phyloP scores from a whole-genome alignment of 2,113 vertebrate genomes.

The Chrysochloris asiatica region DNA sequence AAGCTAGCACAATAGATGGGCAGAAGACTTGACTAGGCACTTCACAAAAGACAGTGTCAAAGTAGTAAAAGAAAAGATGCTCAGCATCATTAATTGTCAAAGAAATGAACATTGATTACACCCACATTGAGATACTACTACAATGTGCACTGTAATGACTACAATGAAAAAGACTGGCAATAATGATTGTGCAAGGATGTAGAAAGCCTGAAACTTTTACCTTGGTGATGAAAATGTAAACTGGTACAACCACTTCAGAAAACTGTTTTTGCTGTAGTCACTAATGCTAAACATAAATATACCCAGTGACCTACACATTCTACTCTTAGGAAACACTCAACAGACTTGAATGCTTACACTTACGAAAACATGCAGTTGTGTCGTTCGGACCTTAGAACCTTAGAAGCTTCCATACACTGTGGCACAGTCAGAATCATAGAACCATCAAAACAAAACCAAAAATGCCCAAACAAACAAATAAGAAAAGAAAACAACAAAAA shows the following conservation, averaged over 20 bases:
- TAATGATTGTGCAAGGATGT: neutral
- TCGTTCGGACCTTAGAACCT: too few species aligned
- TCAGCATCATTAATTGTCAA: neutral
- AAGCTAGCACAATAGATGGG: neutral
- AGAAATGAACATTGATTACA: neutral
- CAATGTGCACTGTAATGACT: neutral
- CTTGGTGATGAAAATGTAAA: neutral
- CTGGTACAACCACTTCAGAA: neutral
- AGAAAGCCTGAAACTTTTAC: neutral
- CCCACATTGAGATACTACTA: neutral
- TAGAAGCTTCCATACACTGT: too few species aligned
- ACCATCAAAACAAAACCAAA: too few species aligned
- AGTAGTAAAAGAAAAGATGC: neutral
- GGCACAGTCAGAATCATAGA: too few species aligned
- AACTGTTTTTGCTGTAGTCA: neutral
- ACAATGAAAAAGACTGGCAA: neutral
- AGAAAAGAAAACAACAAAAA: too few species aligned
- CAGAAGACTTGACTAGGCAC: neutral
- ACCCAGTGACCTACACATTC: neutral
- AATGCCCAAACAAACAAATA: too few species aligned
- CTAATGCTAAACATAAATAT: neutral
- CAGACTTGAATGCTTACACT: neutral
- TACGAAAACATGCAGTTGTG: neutral
- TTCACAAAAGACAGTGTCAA: neutral
- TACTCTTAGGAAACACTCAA: neutral